These are phyloP conservation scores for Peucedramus taeniatus DNA, from an alignment of 2,113 vertebrate genomes.

Conservation along the genomic window DNA sequence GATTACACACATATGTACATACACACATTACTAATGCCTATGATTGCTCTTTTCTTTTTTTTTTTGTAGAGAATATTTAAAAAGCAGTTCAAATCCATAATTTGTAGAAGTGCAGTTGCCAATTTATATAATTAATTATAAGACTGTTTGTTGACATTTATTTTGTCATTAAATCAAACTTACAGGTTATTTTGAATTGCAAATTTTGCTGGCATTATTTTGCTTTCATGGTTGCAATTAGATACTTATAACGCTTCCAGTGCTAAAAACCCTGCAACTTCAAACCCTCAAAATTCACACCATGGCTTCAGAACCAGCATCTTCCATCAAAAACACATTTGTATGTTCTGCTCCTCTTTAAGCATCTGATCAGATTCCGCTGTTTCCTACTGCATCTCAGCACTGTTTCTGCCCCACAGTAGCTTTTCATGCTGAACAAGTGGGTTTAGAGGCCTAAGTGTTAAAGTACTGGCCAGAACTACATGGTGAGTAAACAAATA, in stretches of 20 bases:
- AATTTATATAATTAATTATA: neutral
- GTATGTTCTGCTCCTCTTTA: neutral
- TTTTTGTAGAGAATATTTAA: neutral
- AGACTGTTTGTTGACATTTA: neutral
- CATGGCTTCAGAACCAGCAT: neutral
- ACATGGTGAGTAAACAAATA: neutral
- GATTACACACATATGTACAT: neutral
- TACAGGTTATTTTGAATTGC: neutral
- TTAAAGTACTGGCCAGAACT: neutral
- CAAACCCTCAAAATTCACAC: neutral
- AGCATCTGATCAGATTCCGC: neutral
- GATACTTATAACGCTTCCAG: neutral
- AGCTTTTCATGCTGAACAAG: neutral
- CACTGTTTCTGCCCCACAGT: neutral
- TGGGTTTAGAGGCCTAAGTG: neutral
- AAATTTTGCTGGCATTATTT: slow-evolving; percentile 15
- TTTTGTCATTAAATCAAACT: slow-evolving; percentile 5
- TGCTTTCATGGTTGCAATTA: neutral
- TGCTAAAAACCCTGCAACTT: neutral
- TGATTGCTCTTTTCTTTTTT: neutral
- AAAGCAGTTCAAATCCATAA: neutral
- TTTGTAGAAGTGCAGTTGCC: neutral
- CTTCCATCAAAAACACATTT: neutral
- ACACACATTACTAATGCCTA: neutral
- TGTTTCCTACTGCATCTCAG: neutral